Conservation (phyloP, 2,797 vertebrate species). For the Sebastiscus tertius region DNA sequence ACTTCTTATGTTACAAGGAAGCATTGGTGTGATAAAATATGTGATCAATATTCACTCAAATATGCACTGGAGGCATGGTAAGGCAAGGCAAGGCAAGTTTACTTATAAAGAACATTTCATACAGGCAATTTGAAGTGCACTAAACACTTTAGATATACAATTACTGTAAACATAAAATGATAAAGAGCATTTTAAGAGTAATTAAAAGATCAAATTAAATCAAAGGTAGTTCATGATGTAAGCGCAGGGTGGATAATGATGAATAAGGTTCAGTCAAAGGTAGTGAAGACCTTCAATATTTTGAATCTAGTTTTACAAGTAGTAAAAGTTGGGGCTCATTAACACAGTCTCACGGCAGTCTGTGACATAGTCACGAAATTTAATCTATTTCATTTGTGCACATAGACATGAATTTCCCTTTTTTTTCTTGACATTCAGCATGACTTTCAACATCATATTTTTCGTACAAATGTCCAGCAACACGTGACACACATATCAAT, state of each 20-base stretch:
- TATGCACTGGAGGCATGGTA: neutral
- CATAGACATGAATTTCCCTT: too few species aligned
- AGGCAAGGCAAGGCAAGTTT: slow-evolving; percentile 8
- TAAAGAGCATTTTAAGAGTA: neutral
- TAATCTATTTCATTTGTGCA: too few species aligned
- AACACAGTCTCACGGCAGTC: too few species aligned
- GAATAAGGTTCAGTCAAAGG: neutral
- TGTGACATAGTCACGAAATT: too few species aligned
- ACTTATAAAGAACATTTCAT: neutral
- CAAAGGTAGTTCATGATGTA: neutral
- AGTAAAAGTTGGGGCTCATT: neutral
- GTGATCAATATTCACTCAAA: neutral
- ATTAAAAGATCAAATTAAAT: neutral
- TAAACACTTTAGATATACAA: neutral
- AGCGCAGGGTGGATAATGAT: neutral
- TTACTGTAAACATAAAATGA: neutral
- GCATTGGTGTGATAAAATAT: neutral
- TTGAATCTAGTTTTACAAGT: neutral
- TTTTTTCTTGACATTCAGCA: too few species aligned
- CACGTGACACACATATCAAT: too few species aligned
- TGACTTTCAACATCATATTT: too few species aligned
- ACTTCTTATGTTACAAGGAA: neutral
- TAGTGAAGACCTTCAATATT: neutral
- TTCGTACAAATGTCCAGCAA: too few species aligned
- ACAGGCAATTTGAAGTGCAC: neutral